phyloP scores from a whole-genome alignment of 2,113 vertebrate species.

The Regulus satrapa region DNA sequence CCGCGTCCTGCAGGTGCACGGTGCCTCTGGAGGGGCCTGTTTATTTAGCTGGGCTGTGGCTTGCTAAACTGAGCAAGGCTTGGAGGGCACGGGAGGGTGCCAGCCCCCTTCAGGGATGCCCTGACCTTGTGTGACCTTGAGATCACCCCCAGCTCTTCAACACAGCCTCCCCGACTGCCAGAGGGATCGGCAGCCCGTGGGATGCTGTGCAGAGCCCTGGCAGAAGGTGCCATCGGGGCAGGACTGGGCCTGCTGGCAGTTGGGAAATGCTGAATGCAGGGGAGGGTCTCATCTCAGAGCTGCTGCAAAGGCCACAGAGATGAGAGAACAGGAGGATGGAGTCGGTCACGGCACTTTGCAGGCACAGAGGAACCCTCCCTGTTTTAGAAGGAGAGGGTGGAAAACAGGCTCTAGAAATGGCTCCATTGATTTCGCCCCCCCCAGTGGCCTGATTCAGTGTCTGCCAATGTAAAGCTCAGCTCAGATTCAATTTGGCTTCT shows the following conservation, averaged over 20 bases:
- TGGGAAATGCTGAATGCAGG: background rate
- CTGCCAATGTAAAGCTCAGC: background rate
- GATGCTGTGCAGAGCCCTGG: background rate
- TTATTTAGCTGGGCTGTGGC: background rate
- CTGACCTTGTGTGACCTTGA: slow-evolving; percentile 38
- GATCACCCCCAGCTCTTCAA: background rate
- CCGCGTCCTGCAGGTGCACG: background rate
- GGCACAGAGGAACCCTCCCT: background rate
- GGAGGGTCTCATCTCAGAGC: background rate
- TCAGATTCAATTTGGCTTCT: background rate
- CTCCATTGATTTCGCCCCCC: background rate
- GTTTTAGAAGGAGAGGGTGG: background rate
- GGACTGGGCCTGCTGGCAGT: accelerated
- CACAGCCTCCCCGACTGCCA: background rate
- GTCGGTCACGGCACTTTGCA: accelerated
- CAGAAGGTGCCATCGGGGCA: background rate
- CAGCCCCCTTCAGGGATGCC: background rate
- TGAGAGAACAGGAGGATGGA: background rate
- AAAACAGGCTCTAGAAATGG: background rate
- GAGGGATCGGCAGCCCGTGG: accelerated
- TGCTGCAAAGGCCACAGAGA: background rate
- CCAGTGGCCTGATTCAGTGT: background rate
- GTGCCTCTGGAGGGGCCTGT: accelerated
- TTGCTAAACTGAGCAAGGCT: background rate
- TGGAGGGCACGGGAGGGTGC: background rate